A percentile compares a stretch with the other conserved stretches of the same genome.
phyloP scores from a whole-genome alignment of 2,797 vertebrate genomes.

The Momotus momota region DNA sequence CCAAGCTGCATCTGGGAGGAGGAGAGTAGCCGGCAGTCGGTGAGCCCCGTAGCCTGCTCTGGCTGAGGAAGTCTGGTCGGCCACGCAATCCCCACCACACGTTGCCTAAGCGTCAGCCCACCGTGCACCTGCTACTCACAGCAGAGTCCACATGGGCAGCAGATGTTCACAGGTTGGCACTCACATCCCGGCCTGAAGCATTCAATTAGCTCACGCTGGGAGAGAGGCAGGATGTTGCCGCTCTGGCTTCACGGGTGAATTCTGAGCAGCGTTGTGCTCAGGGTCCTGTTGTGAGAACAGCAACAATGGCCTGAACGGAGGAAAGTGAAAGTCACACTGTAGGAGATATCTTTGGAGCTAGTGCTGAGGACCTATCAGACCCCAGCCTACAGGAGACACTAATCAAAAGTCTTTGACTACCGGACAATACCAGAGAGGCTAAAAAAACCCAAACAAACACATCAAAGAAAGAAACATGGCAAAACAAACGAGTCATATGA shows the following conservation, averaged over 20 bases:
- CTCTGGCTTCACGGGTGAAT: neutral
- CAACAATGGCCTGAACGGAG: neutral
- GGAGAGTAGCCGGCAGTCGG: rapidly evolving
- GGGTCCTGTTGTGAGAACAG: neutral
- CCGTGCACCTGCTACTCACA: neutral
- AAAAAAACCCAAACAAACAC: no score
- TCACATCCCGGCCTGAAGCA: rapidly evolving
- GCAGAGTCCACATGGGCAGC: neutral
- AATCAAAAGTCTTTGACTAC: neutral
- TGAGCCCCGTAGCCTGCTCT: rapidly evolving
- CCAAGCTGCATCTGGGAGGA: neutral
- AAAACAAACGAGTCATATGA: neutral
- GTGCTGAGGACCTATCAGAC: neutral
- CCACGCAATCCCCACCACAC: rapidly evolving
- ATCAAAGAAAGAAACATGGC: neutral
- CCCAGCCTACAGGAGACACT: neutral
- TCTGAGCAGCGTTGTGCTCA: neutral
- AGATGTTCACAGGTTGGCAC: neutral
- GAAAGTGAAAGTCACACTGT: neutral
- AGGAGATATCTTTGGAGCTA: neutral
- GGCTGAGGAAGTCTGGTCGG: neutral
- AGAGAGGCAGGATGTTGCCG: rapidly evolving
- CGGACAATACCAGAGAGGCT: neutral
- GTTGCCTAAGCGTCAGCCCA: neutral
- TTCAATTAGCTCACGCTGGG: rapidly evolving